Evolutionary conservation across 2,888 invertebrate genomes (phyloP).

Genomic region (Troides aeacus): DNA sequence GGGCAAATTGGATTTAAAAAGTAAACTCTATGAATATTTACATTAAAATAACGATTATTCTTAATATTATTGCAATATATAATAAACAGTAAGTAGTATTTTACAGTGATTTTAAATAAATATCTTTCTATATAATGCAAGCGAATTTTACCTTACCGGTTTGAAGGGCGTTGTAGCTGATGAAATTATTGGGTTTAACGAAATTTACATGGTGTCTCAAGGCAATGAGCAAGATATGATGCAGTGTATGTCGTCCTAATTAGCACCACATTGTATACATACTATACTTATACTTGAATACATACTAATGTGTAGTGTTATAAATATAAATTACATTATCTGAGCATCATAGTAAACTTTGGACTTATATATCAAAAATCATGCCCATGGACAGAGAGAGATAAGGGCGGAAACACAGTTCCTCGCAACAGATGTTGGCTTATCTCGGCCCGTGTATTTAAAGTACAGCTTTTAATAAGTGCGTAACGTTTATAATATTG

Average conservation of each 20-base stretch:
- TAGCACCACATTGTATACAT: too few species aligned
- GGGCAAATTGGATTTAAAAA: slow-evolving; percentile 44
- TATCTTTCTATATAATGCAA: too few species aligned
- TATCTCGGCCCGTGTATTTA: slow-evolving; percentile 60
- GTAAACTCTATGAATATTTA: slow-evolving; percentile 29
- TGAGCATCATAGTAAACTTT: slow-evolving; percentile 2
- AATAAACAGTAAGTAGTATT: not conserved
- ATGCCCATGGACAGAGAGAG: slow-evolving; percentile 4
- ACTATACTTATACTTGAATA: too few species aligned
- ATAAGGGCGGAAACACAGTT: slow-evolving; percentile 37
- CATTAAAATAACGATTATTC: not conserved
- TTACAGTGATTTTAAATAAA: too few species aligned
- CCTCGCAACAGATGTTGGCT: slow-evolving; percentile 59
- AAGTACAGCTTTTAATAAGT: slow-evolving; percentile 66
- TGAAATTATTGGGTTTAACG: too few species aligned
- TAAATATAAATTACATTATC: not conserved
- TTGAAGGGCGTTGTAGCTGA: too few species aligned
- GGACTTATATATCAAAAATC: slow-evolving; percentile 8
- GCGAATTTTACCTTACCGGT: too few species aligned
- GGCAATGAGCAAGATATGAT: too few species aligned
- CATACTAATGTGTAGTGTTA: too few species aligned
- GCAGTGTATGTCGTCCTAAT: too few species aligned
- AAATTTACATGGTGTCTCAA: too few species aligned
- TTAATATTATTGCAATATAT: not conserved
- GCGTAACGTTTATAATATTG: slow-evolving; percentile 66